Evolutionary conservation across 2,888 invertebrate genomes (phyloP).

Genomic region (Sarcophaga caerulescens): DNA sequence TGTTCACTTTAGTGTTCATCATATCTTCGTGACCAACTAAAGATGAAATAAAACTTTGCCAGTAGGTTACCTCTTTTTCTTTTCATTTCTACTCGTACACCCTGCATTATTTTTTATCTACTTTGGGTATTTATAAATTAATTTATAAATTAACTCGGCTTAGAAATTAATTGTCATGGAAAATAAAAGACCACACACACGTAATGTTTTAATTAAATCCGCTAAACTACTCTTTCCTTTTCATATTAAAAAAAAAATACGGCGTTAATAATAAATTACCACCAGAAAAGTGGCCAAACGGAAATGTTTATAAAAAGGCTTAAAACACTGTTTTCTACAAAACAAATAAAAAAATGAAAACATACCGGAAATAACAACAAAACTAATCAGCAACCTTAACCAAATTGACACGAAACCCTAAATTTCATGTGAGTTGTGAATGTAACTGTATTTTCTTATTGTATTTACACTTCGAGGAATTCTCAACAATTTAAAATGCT

Average conservation of each 20-base stretch:
- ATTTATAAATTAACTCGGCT: no score
- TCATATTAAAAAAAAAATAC: conserved; percentile 19
- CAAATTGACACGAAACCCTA: conserved; percentile 56
- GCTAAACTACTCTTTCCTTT: conserved; percentile 44
- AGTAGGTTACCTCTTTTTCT: no score
- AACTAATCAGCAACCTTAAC: conserved; percentile 60
- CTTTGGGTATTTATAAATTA: no score
- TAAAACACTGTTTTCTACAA: conserved; percentile 32
- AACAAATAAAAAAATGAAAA: background rate
- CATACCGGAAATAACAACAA: conserved; percentile 63
- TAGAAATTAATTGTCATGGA: background rate
- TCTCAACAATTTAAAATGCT: conserved; percentile 1
- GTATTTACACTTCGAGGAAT: background rate
- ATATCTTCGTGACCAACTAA: no score
- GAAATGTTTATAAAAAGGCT: conserved; percentile 48
- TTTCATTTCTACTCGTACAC: no score
- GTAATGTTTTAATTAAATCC: background rate
- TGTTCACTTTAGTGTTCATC: no score
- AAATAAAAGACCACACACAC: background rate
- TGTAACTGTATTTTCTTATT: no score
- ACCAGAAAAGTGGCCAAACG: conserved; percentile 27
- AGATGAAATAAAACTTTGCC: no score
- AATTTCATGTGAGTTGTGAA: background rate
- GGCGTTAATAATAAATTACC: conserved; percentile 32
- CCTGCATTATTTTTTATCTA: no score